phyloP scores from a whole-genome alignment of 1,140 invertebrate genomes.

The Druon quercuslanigerum region DNA sequence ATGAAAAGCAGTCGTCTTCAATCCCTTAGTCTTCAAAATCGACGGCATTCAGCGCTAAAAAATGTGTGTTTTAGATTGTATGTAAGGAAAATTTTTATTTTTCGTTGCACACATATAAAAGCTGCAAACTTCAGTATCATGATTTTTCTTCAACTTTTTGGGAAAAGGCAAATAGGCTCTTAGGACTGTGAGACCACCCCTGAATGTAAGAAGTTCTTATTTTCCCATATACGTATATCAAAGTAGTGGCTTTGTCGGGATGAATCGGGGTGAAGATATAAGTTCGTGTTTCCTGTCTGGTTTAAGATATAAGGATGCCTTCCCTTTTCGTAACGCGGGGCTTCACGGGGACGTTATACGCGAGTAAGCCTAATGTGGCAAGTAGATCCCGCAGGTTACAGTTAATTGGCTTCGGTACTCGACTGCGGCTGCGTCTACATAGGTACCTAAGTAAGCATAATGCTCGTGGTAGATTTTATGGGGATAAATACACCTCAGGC shows the following conservation, averaged over 20 bases:
- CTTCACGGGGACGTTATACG: slow-evolving; percentile 17
- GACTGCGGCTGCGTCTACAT: slow-evolving; percentile 26
- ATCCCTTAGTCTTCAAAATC: too few species aligned
- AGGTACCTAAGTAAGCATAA: slow-evolving; percentile 29
- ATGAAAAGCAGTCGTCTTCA: too few species aligned
- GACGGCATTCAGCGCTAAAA: too few species aligned
- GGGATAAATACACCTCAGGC: slow-evolving; percentile 29
- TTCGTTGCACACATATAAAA: too few species aligned
- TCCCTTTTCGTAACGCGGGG: slow-evolving; percentile 23
- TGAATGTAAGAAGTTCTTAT: too few species aligned
- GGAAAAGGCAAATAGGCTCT: too few species aligned
- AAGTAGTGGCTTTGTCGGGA: not conserved
- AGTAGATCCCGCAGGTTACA: slow-evolving; percentile 30
- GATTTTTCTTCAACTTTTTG: too few species aligned
- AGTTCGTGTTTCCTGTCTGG: slow-evolving; percentile 24
- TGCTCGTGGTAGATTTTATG: slow-evolving; percentile 30
- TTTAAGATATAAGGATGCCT: slow-evolving; percentile 23
- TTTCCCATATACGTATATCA: not conserved
- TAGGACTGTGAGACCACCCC: too few species aligned
- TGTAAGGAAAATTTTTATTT: too few species aligned
- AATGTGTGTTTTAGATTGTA: too few species aligned
- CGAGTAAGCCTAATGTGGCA: slow-evolving; percentile 16
- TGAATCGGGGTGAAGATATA: slow-evolving; percentile 17
- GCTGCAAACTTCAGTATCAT: too few species aligned
- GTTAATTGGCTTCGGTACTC: slow-evolving; percentile 29